Evolutionary conservation across 30 jellyfish, hydroid and myxozoan genomes (phyloP), one percentile per base, ranked within the genome.

Genomic region (Rhopilema esculentum): DNA sequence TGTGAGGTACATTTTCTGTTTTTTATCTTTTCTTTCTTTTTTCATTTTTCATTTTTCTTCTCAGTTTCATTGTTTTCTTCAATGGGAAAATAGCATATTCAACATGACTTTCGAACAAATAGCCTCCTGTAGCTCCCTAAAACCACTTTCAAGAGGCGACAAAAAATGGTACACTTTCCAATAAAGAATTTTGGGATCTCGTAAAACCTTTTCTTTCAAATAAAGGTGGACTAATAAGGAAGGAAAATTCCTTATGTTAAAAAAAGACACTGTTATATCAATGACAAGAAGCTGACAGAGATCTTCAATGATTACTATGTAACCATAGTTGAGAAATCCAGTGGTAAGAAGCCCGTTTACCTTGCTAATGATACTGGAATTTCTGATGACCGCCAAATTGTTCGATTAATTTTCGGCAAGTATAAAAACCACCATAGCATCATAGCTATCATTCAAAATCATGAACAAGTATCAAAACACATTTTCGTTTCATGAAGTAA

Each of bases 171-270:
- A n/a, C n/a, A n/a, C n/a, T n/a, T n/a, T n/a, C n/a, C n/a, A n/a
- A n/a, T n/a, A n/a, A n/a, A n/a, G n/a, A 79, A 27, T 27, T 79
- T 49, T 64, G 89, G 76, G 80, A 79, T 49, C 89, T 65, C 69
- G 80, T 79, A 29, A 33, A 49, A 31, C 70, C 80, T 31, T 49
- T 25, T 65, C 75, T 79, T 27, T 65, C 75, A 27, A 79, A 61
- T 24, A 23, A 28, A 64, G 89, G 76, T n/a, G n/a, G n/a, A n/a
- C n/a, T n/a, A n/a, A n/a, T n/a, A n/a, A n/a, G n/a, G n/a, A n/a
- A 79, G 49, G 80, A 69, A 79, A 19, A 65, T 63, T 22, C 16
- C 76, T 19, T 80, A 18, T 49, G 49, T 79, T 27, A 49, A 57
- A 57, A 52, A 53, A 64, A 7, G 22, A 8, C 74, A n/a, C 24